Evolutionary conservation across 2,113 vertebrate species (phyloP), one percentile per base, ranked within the genome.

Genomic region (Megalops atlanticus): DNA sequence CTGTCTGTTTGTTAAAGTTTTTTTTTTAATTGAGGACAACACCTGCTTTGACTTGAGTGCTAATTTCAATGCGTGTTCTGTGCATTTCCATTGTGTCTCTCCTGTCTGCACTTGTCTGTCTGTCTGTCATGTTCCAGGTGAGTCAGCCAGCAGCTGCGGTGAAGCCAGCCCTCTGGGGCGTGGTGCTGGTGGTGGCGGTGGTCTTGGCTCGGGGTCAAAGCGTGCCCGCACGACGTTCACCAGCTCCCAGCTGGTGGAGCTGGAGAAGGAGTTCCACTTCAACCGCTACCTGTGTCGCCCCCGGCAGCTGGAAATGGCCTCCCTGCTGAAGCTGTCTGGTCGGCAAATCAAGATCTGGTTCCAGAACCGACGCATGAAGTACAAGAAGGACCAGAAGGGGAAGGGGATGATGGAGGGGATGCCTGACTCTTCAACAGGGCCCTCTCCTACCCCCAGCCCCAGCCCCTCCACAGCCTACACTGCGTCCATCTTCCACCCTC

Each of bases 311-410:
- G 85, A 88, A 74, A 88, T 88, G 85, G 89, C 90, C 75, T 78
- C 79, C 52, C 78, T 85, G 1, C 87, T 90, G 12, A 85, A 82
- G 18, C 81, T 89, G 47, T 87, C 86, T 0, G 88, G 89, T 78
- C 85, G 88, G 4, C 87, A 89, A 79, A 89, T 89, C 41, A 89
- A 90, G 72, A 88, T 89, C 84, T 87, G 87, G 89, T 88, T 90
- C 83, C 89, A 87, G 79, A 91, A 89, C 76, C 81, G 87, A 33
- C 86, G 80, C 16, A 86, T 84, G 83, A 89, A 83, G 35, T 86
- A 74, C 54, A 90, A 89, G 83, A 91, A 85, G 31, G 85, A 84
- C 18, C 80, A 82, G 7, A 4, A n/a, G 40, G 70, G 47, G 18
- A 84, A 82, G 38, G 54, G 4, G 54, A 64, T 74, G 11, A 41